Percentiles rank a stretch among this genome's conserved stretches.
phyloP scores from a whole-genome alignment of 1,140 invertebrate species.

The Meloidogyne floridensis region DNA sequence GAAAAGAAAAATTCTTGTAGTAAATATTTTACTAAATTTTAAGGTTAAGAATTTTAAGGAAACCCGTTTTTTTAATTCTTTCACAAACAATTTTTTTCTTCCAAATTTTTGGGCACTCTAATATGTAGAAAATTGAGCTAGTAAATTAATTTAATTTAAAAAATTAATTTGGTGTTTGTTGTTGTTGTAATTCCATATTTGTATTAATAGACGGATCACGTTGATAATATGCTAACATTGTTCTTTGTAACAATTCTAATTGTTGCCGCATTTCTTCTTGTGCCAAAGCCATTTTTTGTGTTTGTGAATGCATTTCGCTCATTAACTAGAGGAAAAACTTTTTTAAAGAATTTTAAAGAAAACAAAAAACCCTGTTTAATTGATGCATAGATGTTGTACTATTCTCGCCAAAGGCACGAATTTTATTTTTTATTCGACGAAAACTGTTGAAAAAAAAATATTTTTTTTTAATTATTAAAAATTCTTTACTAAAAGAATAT shows the following conservation, averaged over 20 bases:
- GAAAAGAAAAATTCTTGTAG: too few relatives aligned
- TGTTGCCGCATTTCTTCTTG: conserved; percentile 65
- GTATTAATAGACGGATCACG: neutral
- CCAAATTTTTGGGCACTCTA: neutral
- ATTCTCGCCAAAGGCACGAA: conserved; percentile 57
- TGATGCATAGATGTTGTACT: conserved; percentile 59
- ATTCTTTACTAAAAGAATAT: neutral
- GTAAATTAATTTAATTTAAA: neutral
- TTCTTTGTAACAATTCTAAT: conserved; percentile 61
- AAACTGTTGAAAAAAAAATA: conserved; percentile 47
- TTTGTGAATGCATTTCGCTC: conserved; percentile 61
- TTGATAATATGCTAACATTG: conserved; percentile 62
- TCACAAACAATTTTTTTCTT: neutral
- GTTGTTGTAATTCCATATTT: conserved; percentile 3
- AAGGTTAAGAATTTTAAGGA: too few relatives aligned
- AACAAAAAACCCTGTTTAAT: conserved; percentile 50
- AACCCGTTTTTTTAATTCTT: too few relatives aligned
- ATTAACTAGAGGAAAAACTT: conserved; percentile 50
- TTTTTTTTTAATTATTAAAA: conserved; percentile 17
- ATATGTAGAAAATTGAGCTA: neutral
- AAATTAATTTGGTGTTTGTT: neutral
- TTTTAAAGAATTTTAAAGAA: too few relatives aligned
- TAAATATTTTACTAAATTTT: too few relatives aligned
- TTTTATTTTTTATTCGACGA: conserved; percentile 64
- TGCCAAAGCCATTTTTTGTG: conserved; percentile 55